Evolutionary conservation across 1,140 invertebrate genomes (phyloP).

Genomic region (Pseudoatta argentina): DNA sequence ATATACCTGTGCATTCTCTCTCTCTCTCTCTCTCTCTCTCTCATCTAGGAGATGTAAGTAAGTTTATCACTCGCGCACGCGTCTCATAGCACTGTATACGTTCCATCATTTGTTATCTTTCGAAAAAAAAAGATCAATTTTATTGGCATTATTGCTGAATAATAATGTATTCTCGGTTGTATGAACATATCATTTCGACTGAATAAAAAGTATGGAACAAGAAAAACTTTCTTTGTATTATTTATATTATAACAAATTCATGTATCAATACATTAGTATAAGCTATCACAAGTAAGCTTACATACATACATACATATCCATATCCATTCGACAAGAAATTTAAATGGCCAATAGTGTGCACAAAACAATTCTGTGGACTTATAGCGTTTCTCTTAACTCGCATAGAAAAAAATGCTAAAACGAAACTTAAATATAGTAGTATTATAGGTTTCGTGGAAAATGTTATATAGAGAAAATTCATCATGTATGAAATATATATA

Average conservation of each 20-base stretch:
- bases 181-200: conserved; percentile 9
- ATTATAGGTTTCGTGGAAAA: conserved; percentile 29
- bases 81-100: conserved; percentile 9
- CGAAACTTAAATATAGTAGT: conserved; percentile 40
- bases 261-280: conserved; percentile 60
- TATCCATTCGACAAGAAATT: conserved; percentile 57
- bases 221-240: conserved; percentile 55
- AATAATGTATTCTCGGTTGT: neutral
- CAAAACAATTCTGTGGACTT: conserved; percentile 45
- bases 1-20: conserved; percentile 30
- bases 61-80: neutral
- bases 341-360: conserved; percentile 62
- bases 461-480: conserved; percentile 40
- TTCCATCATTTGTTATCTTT: conserved; percentile 19
- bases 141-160: conserved; percentile 5
- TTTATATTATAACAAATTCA: conserved; percentile 55
- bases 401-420: conserved; percentile 43
- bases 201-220: conserved; percentile 44
- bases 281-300: conserved; percentile 61
- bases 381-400: conserved; percentile 29
- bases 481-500: conserved; percentile 31
- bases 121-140: neutral
- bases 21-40: neutral
- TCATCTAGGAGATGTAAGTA: conserved; percentile 22
- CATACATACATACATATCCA: conserved; percentile 55